Base-by-base conservation (phyloP, 2,113 vertebrate species). In the Suricata suricatta region DNA sequence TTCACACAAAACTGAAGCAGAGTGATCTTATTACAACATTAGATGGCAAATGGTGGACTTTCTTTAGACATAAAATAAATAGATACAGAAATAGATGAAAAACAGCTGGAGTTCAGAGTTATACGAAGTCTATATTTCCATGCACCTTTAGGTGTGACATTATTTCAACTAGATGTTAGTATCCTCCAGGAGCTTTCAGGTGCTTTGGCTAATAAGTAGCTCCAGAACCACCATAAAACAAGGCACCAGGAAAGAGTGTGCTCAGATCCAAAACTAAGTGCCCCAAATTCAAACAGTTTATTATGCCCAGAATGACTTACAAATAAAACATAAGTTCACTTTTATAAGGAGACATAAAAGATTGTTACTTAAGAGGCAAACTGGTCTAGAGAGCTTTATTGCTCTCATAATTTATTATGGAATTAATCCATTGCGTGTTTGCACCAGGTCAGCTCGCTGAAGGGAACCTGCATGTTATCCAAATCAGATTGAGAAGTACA, bases 401-500 rank as follows among this genome's bases (percentile, higher is more conserved):
- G 98, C 97, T 92, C 96, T 96, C 89, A 97, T 98, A 99, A 99
- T 98, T 98, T 99, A 99, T 98, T 98, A 98, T 97, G 94, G 96
- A 98, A 98, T 99, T 98, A 98, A 99, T 98, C 98, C 98, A 98
- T 96, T 98, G 98, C 60, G 72, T 98, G 98, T 98, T 99, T 99
- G 96, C 97, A 98, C 97, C 95, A 98, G 98, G 98, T 98, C 98
- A 98, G 93, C 96, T 97, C 80, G 83, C 95, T 93, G 92, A 98
- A 98, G 94, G 96, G 98, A 99, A 98, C 96, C 98, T 98, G 98
- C 95, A 90, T 98, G 98, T 98, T 98, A 98, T 98, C 98, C 97
- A 98, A 99, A 98, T 99, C 98, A 99, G 98, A 98, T 98, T 98
- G 97, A 98, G 97, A 98, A 98, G 96, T 97, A 98, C 97, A 98